Base-by-base conservation (phyloP, 2,113 vertebrate species). In the Saiga tatarica region DNA sequence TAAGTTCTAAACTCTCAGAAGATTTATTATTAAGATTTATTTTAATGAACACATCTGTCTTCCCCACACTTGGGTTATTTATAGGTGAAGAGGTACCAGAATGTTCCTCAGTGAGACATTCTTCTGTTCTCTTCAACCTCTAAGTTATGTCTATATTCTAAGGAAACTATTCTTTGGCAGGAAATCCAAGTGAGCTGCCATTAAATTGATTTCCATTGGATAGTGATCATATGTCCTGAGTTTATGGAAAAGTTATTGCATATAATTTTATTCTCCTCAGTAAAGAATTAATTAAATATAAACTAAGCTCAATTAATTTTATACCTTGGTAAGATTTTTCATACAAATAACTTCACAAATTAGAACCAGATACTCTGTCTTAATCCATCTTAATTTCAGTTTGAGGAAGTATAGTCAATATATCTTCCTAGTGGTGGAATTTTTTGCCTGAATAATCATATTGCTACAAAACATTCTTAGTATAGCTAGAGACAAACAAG, bases 401-500 rank as follows among this genome's bases (percentile, higher is more conserved):
- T 90, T 90, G 67, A 71, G 55, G 39, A 95, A 87, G 87, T 74
- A 28, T 84, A 93, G 62, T 81, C 59, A n/a, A 89, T 93, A 67
- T 95, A 3, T 95, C 93, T 93, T 89, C 25, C 62, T 90, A 33
- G 76, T 26, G 50, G 87, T 60, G 17, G 50, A 89, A 78, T 26
- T 57, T 95, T 86, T 89, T 89, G 50, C 60, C 47, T 89, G 50
- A 95, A 83, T 96, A 67, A 89, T 91, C 88, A 64, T 36, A 89
- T 62, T 76, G 13, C 50, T 89, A 67, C 42, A 82, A 89, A 96
- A 95, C 45, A 91, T 89, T 84, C 67, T 19, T 95, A 47, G 17
- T 50, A 83, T 84, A 89, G 71, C 84, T 96, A 92, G 57, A 89
- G 87, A 82, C 79, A 94, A 93, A 91, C 53, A 96, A 96, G 93